A percentile compares a stretch with the other conserved stretches of the same genome.
phyloP scores from a whole-genome alignment of 30 jellyfish, hydroid and myxozoan species.

The Turritopsis dohrnii region DNA sequence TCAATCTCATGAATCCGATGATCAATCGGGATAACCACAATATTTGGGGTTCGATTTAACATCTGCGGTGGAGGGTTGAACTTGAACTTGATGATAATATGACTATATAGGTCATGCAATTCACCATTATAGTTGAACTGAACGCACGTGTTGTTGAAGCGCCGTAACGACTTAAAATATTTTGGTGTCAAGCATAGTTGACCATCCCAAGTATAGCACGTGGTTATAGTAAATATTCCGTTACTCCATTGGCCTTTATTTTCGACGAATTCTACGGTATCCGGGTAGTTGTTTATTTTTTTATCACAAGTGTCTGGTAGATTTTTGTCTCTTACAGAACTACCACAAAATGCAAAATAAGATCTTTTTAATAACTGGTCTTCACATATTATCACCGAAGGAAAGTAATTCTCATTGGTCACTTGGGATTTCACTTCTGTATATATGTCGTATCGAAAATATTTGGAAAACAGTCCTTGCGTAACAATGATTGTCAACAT shows the following conservation, averaged over 20 bases:
- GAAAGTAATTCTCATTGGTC: background rate
- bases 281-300: background rate
- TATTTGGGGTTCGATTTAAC: background rate
- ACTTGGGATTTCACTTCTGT: slow-evolving; percentile 16
- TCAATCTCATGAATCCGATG: slow-evolving; percentile 7
- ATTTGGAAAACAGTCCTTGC: background rate
- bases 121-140: slow-evolving; percentile 1
- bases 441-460: slow-evolving; percentile 8
- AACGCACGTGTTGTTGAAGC: slow-evolving; percentile 2
- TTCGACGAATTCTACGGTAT: background rate
- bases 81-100: background rate
- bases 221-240: slow-evolving; percentile 6
- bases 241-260: background rate
- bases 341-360: slow-evolving; percentile 20
- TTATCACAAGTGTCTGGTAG: background rate
- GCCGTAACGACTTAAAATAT: slow-evolving; percentile 10
- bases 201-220: slow-evolving; percentile 17
- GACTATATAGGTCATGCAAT: background rate
- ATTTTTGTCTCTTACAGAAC: background rate
- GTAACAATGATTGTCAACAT: background rate
- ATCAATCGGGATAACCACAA: slow-evolving; percentile 13
- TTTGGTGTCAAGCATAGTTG: background rate
- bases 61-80: slow-evolving; percentile 8
- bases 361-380: background rate
- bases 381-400: slow-evolving; percentile 16